Base-by-base conservation (phyloP, 1,140 invertebrate species). In the Ips nitidus region DNA sequence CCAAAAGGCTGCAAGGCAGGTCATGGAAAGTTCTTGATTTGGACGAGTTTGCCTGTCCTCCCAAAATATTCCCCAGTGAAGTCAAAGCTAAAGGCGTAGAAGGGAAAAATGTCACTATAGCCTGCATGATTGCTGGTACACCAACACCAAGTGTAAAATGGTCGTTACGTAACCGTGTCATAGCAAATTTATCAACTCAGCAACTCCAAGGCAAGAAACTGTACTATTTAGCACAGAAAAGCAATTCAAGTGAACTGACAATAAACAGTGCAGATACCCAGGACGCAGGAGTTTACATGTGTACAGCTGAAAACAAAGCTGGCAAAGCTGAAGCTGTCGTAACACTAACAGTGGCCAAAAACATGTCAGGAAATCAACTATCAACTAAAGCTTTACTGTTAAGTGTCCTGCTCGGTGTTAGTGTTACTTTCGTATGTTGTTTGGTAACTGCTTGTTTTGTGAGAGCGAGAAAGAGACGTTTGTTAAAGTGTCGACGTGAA, bases 11-110 rank as follows among this genome's bases (percentile, higher is more conserved):
- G 4, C 80, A 81, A 3, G 84, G 83, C 1, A 84, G 86, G 62
- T 81, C 89, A 0, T 94, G 92, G 91, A 88, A 91, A 76, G 84
- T 86, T 56, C 82, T 94, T 40, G 86, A 89, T 68, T 80, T 91
- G 36, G 90, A 93, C 74, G 92, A 94, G 74, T 93, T 92, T 78
- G 91, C 91, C 1, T 94, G 92, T 76, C 82, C 86, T 63, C 91
- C 92, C 0, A 84, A 87, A 77, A 87, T 90, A 22, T 82, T 83
- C 22, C 82, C 84, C 1, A 80, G 82, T 22, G 83, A 83, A 38
- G 77, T 82, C n/a, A 83, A 83, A 42, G 83, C 86, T 2, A 83
- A 85, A 58, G 80, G 78, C 4, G 80, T 87, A 3, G 89, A 90
- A 79, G 90, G 90, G 0, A 84, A 86, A 40, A 92, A 93, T 77